Percentiles rank a stretch among this genome's conserved stretches.
These are phyloP conservation scores for Dione vanillae DNA, from an alignment of 2,888 invertebrate species.

Conservation along the genomic window DNA sequence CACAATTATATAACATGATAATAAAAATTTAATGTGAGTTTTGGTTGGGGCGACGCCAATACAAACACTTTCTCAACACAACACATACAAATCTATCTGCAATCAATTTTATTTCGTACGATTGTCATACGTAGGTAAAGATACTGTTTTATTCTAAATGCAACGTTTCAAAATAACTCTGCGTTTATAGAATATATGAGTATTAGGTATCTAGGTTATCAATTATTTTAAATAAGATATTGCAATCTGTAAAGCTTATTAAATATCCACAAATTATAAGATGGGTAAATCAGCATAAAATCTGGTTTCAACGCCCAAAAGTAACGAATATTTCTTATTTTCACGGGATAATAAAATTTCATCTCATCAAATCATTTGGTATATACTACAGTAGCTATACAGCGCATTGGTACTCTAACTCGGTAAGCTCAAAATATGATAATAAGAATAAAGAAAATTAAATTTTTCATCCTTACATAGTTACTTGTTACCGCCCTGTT, in stretches of 20 bases:
- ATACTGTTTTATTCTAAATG: constrained; percentile 1
- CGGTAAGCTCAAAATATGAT: too few species aligned
- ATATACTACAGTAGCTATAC: too few species aligned
- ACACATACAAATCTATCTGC: constrained; percentile 1
- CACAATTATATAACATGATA: constrained; percentile 36
- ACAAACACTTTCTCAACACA: constrained; percentile 9
- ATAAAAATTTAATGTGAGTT: constrained; percentile 37
- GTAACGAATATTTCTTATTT: too few species aligned
- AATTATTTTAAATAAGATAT: too few species aligned
- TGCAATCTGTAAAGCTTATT: background rate
- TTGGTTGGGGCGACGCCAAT: constrained; percentile 33
- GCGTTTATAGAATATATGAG: background rate
- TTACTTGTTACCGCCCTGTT: too few species aligned
- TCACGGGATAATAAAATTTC: too few species aligned
- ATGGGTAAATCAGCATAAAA: too few species aligned
- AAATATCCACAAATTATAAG: background rate
- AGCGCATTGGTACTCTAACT: too few species aligned
- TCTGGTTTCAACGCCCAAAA: too few species aligned
- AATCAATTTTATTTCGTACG: constrained; percentile 20
- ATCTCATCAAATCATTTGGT: too few species aligned
- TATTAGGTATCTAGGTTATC: background rate
- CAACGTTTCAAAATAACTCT: background rate
- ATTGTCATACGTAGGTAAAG: constrained; percentile 30
- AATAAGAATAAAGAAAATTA: too few species aligned
- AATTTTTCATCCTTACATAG: too few species aligned